Percentiles rank a stretch among this genome's conserved stretches.
phyloP scores from a whole-genome alignment of 2,797 vertebrate genomes.

The Clarias pachynema region DNA sequence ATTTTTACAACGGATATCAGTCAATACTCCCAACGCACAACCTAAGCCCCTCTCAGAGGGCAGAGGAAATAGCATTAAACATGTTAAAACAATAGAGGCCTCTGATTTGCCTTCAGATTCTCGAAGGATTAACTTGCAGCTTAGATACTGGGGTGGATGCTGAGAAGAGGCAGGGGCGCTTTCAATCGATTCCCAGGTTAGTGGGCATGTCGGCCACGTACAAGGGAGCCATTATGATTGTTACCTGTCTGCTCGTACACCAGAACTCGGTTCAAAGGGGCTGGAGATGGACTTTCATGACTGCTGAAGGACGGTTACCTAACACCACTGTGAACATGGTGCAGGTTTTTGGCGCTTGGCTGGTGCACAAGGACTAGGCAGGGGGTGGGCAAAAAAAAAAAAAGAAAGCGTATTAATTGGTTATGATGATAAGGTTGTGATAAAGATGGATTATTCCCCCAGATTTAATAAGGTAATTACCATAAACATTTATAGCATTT shows the following conservation, averaged over 20 bases:
- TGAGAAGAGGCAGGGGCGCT: constrained; percentile 52
- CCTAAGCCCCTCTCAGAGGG: constrained; percentile 42
- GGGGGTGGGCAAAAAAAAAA: not conserved
- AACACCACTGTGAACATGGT: constrained; percentile 60
- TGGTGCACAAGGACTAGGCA: constrained; percentile 23
- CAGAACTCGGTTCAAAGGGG: constrained; percentile 59
- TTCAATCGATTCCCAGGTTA: constrained; percentile 70
- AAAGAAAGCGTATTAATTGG: not conserved
- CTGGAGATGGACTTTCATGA: constrained; percentile 57
- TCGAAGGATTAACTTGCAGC: constrained; percentile 74
- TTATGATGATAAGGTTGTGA: not conserved
- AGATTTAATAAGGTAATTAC: constrained; percentile 26
- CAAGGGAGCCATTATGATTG: constrained; percentile 71
- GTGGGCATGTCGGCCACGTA: constrained; percentile 55
- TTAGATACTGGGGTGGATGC: constrained; percentile 60
- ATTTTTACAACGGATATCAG: constrained; percentile 57
- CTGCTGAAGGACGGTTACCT: constrained; percentile 54
- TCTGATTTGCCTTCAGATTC: constrained; percentile 66
- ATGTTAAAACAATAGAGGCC: constrained; percentile 65
- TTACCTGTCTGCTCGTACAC: constrained; percentile 53
- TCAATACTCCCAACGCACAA: constrained; percentile 75
- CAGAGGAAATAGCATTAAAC: constrained; percentile 62
- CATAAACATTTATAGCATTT: not conserved
- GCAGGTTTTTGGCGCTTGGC: constrained; percentile 35
- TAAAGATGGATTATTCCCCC: not conserved